Evolutionary conservation across 1,140 invertebrate species (phyloP), one percentile per base, ranked within the genome.

Genomic region (Cepaea nemoralis): DNA sequence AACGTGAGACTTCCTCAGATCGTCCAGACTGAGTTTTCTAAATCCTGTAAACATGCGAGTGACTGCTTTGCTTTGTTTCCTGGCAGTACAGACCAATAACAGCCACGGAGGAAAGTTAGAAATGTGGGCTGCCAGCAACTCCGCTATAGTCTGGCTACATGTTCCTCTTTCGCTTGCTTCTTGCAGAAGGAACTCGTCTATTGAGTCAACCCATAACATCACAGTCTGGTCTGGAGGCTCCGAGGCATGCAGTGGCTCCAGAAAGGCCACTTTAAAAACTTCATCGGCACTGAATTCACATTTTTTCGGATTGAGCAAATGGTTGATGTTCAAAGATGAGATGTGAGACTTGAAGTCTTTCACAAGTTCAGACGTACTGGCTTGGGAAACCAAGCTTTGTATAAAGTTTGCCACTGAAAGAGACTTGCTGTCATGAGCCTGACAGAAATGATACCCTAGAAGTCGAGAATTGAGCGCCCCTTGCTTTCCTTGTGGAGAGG

Each of bases 91-190:
- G 0, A 99, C 95, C 0, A 98, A 93, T 59, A 98, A 93, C 45
- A 99, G 90, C 97, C 97, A 99, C 83, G 95, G 95, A 0, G 97
- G 97, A 86, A 99, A 95, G n/a, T 97, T 91, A 86, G 97, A 95
- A 88, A 97, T 96, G 90, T 97, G 96, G 83, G 95, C 95, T 0
- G 96, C 95, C 33, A 98, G 90, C 12, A 98, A 92, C 86, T 97
- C 96, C 0, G 95, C 96, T 24, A 98, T 96, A 63, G 88, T 90
- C 63, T 86, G 84, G 22, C 95, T 96, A 78, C 94, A 93, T 69
- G 92, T 93, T 31, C 81, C 85, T 19, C 84, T 77, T 33, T 89
- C 87, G 27, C 87, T 82, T 55, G 6, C 59, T 12, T 84, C 80
- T 73, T 89, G 87, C 27, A 90, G 77, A 77, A 89, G 91, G 8